Percentiles rank a stretch among this genome's conserved stretches.
These are phyloP conservation scores for Zeus faber DNA, from an alignment of 2,113 vertebrate species.

Conservation along the genomic window DNA sequence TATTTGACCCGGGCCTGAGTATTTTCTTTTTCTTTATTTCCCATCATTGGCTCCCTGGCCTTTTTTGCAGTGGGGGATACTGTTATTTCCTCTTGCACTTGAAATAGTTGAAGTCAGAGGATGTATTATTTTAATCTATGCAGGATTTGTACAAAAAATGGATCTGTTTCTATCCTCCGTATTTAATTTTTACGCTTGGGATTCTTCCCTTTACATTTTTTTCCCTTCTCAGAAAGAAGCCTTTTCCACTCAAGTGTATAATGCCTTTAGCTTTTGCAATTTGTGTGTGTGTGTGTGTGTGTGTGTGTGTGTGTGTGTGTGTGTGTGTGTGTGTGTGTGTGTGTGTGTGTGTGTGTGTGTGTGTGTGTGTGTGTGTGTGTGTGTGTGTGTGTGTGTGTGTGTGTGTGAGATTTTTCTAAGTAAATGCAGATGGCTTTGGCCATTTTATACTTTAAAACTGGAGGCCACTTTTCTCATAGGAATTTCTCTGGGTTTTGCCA, in stretches of 20 bases:
- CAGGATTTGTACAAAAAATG: slow-evolving; percentile 61
- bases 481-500: slow-evolving; percentile 51
- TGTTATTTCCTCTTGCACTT: slow-evolving; percentile 67
- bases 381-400: slow-evolving; percentile 50
- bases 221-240: slow-evolving; percentile 52
- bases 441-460: slow-evolving; percentile 69
- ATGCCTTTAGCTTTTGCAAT: slow-evolving; percentile 71
- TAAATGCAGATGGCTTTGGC: slow-evolving; percentile 60
- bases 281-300: too few species aligned
- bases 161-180: slow-evolving; percentile 31
- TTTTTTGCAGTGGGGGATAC: slow-evolving; percentile 61
- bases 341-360: too few species aligned
- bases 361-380: slow-evolving; percentile 25
- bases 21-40: slow-evolving; percentile 18
- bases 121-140: slow-evolving; percentile 73
- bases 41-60: slow-evolving; percentile 63
- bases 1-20: slow-evolving; percentile 46
- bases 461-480: slow-evolving; percentile 67
- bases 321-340: too few species aligned
- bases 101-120: slow-evolving; percentile 44
- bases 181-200: slow-evolving; percentile 32
- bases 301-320: too few species aligned
- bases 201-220: slow-evolving; percentile 27
- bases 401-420: slow-evolving; percentile 64
- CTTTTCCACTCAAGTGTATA: slow-evolving; percentile 61